Conservation (phyloP, 2,113 vertebrate genomes). For the Sarotherodon lohbergeri region DNA sequence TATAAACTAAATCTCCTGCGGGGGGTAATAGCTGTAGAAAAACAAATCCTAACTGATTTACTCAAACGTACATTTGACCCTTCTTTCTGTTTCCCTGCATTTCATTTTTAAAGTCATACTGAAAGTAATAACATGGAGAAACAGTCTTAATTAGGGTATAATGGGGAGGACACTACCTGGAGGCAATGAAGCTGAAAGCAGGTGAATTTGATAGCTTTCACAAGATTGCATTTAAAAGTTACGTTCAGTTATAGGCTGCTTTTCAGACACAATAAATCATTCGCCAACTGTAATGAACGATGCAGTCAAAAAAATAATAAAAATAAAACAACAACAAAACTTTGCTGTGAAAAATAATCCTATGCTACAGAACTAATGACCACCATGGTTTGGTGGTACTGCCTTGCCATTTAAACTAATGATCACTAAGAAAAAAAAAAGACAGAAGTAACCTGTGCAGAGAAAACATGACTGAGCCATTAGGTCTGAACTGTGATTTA, state of each 20-base stretch:
- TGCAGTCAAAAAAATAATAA: background rate
- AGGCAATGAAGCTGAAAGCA: conserved; percentile 30
- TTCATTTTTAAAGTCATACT: conserved; percentile 38
- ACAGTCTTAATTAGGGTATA: conserved; percentile 51
- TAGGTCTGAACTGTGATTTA: background rate
- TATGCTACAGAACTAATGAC: conserved; percentile 16
- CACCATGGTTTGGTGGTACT: background rate
- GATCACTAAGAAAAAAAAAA: background rate
- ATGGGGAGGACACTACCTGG: conserved; percentile 19
- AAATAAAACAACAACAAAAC: conserved; percentile 29
- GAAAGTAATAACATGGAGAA: conserved; percentile 23
- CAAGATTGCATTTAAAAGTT: conserved; percentile 30
- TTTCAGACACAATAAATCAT: conserved; percentile 59
- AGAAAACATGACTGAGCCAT: background rate
- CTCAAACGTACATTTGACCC: conserved; percentile 25
- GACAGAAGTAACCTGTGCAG: background rate
- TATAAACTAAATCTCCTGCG: background rate
- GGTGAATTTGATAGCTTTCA: conserved; percentile 47
- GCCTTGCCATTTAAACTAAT: background rate
- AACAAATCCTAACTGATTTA: conserved; percentile 26
- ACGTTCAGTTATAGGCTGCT: conserved; percentile 56
- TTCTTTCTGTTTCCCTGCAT: background rate
- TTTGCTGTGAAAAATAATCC: conserved; percentile 8
- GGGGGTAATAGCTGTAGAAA: background rate
- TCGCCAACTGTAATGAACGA: conserved; percentile 41